Evolutionary conservation across 1,140 invertebrate species (phyloP).

Genomic region (Eupeodes corollae): DNA sequence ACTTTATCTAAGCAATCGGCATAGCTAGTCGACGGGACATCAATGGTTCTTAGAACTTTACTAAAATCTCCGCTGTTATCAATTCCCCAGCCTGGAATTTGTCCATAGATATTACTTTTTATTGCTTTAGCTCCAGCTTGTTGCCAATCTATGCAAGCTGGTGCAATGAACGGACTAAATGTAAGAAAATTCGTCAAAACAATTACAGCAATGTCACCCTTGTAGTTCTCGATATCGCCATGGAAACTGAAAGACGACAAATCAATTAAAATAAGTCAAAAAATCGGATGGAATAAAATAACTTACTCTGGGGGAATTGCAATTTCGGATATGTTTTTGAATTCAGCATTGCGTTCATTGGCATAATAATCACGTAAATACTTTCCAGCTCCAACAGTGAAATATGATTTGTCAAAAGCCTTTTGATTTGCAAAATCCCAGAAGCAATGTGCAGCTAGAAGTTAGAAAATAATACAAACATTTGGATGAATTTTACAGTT

Average conservation of each 20-base stretch:
- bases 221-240: not conserved
- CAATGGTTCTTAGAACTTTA: constrained; percentile 5
- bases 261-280: not conserved
- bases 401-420: constrained; percentile 15
- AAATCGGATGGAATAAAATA: not conserved
- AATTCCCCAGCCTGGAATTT: constrained; percentile 37
- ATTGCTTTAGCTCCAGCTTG: not conserved
- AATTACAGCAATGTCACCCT: not conserved
- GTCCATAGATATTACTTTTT: not conserved
- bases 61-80: constrained; percentile 4
- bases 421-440: constrained; percentile 28
- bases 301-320: constrained; percentile 9
- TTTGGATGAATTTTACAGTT: too few relatives aligned
- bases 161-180: not conserved
- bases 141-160: not conserved
- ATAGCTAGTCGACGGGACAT: constrained; percentile 5
- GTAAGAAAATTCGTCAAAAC: not conserved
- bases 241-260: not conserved
- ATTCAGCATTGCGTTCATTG: not conserved
- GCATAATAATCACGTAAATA: constrained; percentile 22
- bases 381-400: constrained; percentile 36
- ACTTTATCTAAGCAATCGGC: constrained; percentile 3
- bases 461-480: constrained; percentile 1
- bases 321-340: constrained; percentile 6
- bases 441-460: constrained; percentile 39